Conservation (phyloP, 1,140 invertebrate species). For the Aporrectodea caliginosa region DNA sequence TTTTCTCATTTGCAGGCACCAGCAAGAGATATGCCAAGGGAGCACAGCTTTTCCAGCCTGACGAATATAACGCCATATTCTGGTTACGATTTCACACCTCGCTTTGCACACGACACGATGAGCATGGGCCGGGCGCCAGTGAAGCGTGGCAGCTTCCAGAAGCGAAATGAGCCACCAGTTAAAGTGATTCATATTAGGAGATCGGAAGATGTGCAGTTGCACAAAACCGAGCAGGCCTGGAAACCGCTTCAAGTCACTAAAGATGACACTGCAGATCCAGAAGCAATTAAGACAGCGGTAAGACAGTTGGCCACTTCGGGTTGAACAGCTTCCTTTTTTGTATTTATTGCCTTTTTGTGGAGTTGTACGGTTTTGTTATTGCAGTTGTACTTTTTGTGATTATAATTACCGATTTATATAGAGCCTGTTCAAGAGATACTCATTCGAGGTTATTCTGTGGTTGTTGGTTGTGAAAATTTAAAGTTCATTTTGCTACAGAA, state of each 20-base stretch:
- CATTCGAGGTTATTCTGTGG: no score
- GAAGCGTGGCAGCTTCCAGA: background rate
- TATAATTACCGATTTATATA: no score
- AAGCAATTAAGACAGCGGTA: background rate
- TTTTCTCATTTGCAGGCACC: no score
- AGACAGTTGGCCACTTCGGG: no score
- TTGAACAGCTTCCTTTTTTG: no score
- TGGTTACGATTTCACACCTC: background rate
- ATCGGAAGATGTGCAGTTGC: slow-evolving; percentile 75
- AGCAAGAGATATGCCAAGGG: background rate
- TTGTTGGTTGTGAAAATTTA: no score
- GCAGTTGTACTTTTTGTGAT: no score
- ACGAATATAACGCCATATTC: background rate
- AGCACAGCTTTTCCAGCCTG: background rate
- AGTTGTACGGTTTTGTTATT: no score
- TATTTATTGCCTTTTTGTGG: no score
- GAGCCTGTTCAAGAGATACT: no score
- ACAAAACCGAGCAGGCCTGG: slow-evolving; percentile 85
- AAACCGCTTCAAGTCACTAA: slow-evolving; percentile 61
- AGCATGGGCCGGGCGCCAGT: background rate
- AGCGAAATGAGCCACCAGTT: background rate
- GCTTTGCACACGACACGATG: background rate
- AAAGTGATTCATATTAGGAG: slow-evolving; percentile 70
- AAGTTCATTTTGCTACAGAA: no score
- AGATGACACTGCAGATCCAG: background rate